Conservation (phyloP, 2,888 invertebrate species). For the Eilema depressum region DNA sequence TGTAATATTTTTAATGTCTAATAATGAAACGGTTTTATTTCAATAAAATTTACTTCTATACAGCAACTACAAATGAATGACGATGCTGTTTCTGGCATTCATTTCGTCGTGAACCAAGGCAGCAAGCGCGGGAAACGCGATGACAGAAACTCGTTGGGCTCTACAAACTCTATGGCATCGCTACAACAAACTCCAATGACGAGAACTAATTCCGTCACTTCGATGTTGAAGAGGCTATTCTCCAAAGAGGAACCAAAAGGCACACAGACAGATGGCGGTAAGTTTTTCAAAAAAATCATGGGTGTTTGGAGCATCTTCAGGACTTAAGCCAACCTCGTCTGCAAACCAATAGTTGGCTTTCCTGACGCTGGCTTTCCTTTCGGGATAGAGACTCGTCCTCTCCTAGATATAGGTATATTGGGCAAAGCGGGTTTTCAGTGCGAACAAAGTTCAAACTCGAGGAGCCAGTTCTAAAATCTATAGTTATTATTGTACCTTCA, state of each 20-base stretch:
- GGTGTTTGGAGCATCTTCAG: too few species aligned
- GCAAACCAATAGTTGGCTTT: too few species aligned
- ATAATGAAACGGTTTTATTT: not conserved
- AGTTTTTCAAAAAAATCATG: constrained; percentile 33
- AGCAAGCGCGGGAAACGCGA: constrained; percentile 79
- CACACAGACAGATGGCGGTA: constrained; percentile 83
- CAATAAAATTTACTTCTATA: constrained; percentile 19
- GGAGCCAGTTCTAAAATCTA: not conserved
- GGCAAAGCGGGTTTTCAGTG: too few species aligned
- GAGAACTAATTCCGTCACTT: constrained; percentile 92
- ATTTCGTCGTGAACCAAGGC: constrained; percentile 89
- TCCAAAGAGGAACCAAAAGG: constrained; percentile 90
- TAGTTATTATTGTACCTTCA: too few species aligned
- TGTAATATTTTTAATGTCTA: not conserved
- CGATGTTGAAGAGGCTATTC: constrained; percentile 91
- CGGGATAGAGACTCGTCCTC: too few species aligned
- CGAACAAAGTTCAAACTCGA: not conserved
- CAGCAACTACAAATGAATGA: constrained; percentile 88
- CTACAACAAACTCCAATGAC: constrained; percentile 90
- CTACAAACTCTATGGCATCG: constrained; percentile 84
- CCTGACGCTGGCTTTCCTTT: not conserved
- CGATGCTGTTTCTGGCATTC: constrained; percentile 91
- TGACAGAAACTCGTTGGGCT: constrained; percentile 81
- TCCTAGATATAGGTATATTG: not conserved
- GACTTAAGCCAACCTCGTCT: not conserved